phyloP scores from a whole-genome alignment of 2,888 invertebrate species.

The Antheraea assamensis region DNA sequence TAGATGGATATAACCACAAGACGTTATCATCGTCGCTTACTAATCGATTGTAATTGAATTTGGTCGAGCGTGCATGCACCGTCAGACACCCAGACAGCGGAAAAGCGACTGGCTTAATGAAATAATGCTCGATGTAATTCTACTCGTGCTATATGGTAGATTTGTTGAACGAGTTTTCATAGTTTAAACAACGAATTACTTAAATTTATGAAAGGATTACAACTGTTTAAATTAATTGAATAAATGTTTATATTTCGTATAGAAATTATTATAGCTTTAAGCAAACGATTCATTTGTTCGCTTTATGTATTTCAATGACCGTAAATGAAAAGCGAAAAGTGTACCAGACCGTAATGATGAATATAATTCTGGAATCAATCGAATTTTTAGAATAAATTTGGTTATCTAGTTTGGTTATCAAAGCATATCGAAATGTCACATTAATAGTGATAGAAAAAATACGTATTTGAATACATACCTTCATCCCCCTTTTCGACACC shows the following conservation, averaged over 20 bases:
- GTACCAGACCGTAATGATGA: too few species aligned
- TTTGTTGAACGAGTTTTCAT: not conserved
- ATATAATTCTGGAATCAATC: too few species aligned
- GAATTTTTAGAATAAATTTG: too few species aligned
- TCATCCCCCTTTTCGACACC: too few species aligned
- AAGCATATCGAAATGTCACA: too few species aligned
- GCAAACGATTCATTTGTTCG: too few species aligned
- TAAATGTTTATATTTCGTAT: not conserved
- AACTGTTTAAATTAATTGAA: not conserved
- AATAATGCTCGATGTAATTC: conserved; percentile 55
- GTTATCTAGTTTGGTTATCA: too few species aligned
- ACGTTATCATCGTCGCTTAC: conserved; percentile 64
- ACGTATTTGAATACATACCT: too few species aligned
- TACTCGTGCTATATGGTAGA: conserved; percentile 33
- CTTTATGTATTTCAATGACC: too few species aligned
- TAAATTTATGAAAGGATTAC: not conserved
- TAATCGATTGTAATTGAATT: conserved; percentile 75
- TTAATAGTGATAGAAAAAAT: too few species aligned
- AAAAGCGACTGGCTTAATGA: conserved; percentile 50
- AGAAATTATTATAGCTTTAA: too few species aligned
- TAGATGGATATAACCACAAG: conserved; percentile 43
- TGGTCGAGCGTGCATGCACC: conserved; percentile 60
- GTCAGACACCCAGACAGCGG: conserved; percentile 52
- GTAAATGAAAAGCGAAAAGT: too few species aligned
- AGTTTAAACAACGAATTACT: not conserved